Evolutionary conservation across 2,113 vertebrate genomes (phyloP).

Genomic region (Poeciliopsis retropinna): DNA sequence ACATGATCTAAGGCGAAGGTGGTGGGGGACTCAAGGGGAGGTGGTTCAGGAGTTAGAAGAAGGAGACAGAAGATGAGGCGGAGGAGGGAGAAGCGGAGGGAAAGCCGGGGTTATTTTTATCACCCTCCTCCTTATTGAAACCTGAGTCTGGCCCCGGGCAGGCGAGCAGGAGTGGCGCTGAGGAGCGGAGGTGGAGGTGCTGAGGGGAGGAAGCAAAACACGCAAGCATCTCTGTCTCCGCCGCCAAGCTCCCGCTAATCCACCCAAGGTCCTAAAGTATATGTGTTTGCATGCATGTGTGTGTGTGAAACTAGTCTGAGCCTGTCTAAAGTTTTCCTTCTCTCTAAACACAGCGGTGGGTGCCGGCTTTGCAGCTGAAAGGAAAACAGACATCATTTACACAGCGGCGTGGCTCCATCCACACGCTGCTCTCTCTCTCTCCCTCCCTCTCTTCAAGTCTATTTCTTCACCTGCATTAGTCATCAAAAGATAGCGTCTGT

Average conservation of each 20-base stretch:
- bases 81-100: constrained; percentile 54
- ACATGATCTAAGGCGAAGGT: constrained; percentile 75
- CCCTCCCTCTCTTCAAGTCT: constrained; percentile 36
- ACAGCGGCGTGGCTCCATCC: constrained; percentile 57
- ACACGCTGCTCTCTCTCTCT: constrained; percentile 17
- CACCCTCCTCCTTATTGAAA: constrained; percentile 75
- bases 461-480: constrained; percentile 82
- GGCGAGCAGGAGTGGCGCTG: constrained; percentile 72
- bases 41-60: constrained; percentile 63
- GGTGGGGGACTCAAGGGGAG: constrained; percentile 52
- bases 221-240: constrained; percentile 69
- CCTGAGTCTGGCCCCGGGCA: constrained; percentile 81
- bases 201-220: constrained; percentile 48
- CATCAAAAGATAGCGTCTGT: constrained; percentile 77
- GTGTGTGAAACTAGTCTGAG: constrained; percentile 51
- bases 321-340: constrained; percentile 66
- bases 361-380: constrained; percentile 58
- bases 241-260: constrained; percentile 75
- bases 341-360: constrained; percentile 62
- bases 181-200: constrained; percentile 55
- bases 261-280: constrained; percentile 74
- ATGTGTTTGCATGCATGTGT: constrained; percentile 41
- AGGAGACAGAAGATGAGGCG: constrained; percentile 53
- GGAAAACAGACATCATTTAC: constrained; percentile 71
- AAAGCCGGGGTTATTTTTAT: constrained; percentile 78